Evolutionary conservation across 2,113 vertebrate genomes (phyloP), one percentile per base, ranked within the genome.

Genomic region (Toxostoma redivivum): DNA sequence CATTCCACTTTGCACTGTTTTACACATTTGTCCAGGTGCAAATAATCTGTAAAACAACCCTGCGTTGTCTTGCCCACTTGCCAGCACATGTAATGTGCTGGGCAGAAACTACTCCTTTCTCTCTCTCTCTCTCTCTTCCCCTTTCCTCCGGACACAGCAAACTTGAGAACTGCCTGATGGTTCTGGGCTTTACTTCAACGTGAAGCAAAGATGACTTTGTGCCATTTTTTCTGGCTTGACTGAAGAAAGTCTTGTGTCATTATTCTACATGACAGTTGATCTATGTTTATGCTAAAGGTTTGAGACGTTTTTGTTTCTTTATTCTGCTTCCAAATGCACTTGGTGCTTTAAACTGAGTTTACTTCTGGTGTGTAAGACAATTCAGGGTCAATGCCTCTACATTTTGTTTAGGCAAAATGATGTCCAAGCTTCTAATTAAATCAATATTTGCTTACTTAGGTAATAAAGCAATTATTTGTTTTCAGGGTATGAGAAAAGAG

Each of bases 201-300:
- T 53, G 56, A 88, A 86, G 64, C 35, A 71, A 94, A 83, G 72
- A 47, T 0, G 1, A 86, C 50, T 86, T 78, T 45, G 40, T 94
- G 82, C 67, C 50, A 31, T 83, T 85, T 93, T 62, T 90, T 67
- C 82, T 83, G 86, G 51, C 72, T 88, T 90, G 80, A 83, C 69
- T 88, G 82, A 93, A 86, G 90, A 67, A 93, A 96, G 86, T 90
- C 88, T 94, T 86, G 44, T 92, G 51, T 79, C 57, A 78, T 97
- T 96, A 96, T 81, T 90, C 84, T 74, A 73, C 35, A 56, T 96
- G 93, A 93, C 93, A 96, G 74, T 38, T 95, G 92, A 94, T 93
- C 90, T 92, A 51, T 91, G 92, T 92, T 95, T 96, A 94, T 90
- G 81, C 85, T 96, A 95, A 96, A 90, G 74, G 81, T 93, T 94